Evolutionary conservation across 1,140 invertebrate species (phyloP), one percentile per base, ranked within the genome.

Genomic region (Chelonus insularis): DNA sequence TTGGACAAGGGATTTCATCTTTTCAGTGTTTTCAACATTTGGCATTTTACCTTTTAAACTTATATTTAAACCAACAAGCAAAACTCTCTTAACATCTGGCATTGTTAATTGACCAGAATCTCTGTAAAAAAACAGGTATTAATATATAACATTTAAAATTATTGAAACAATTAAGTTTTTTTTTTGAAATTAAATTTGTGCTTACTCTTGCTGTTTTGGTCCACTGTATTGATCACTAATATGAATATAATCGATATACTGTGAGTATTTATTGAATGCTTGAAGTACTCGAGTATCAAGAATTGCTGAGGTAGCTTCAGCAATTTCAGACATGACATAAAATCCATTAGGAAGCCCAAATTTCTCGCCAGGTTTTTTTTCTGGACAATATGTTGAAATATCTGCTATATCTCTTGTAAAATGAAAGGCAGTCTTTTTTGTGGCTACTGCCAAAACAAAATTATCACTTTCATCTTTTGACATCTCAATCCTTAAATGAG

Each of bases 161-260:
- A 51, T 14, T 36, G 11, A 11, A 16, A 20, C 2, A 60, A 18
- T n/a, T n/a, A n/a, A n/a, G n/a, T n/a, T n/a, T n/a, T n/a, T n/a
- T n/a, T n/a, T n/a, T n/a, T n/a, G n/a, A n/a, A n/a, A n/a, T n/a
- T n/a, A n/a, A n/a, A n/a, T n/a, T n/a, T 57, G 63, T 45, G 85
- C 89, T 88, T 83, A 93, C 89, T 98, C 95, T 73, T 91, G 88
- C 73, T 91, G 88, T 78, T 96, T 95, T 4, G 86, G 85, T 39
- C 97, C 93, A 68, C 90, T 92, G 81, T 90, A 99, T 75, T 97
- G 93, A 83, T 99, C 97, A 58, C 95, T 97, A 72, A 99, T 89
- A 82, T 99, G 96, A 78, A 99, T 92, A 80, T 91, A 99, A 76
- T 99, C 96, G 68, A 99, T 88, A 70, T 89, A 84, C 62, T 89